Percentiles rank a stretch among this genome's conserved stretches.
Evolutionary conservation across 2,797 vertebrate species (phyloP).

Genomic region (Anableps anableps): DNA sequence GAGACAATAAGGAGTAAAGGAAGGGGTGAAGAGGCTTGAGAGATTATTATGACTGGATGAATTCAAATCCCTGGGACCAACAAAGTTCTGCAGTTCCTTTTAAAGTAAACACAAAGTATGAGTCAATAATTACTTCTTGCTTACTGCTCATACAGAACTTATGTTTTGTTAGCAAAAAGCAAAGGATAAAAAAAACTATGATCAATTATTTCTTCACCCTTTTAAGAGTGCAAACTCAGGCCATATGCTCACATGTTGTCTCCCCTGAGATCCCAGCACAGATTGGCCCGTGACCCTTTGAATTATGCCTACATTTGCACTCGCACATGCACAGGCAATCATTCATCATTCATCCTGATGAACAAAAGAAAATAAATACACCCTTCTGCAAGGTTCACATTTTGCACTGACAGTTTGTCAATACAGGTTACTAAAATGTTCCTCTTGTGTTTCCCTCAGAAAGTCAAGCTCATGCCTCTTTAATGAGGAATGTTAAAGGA

Average conservation of each 20-base stretch:
- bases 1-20: conserved; percentile 37
- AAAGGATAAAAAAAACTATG: conserved; percentile 11
- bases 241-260: conserved; percentile 18
- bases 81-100: neutral
- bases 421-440: conserved; percentile 14
- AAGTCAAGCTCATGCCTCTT: neutral
- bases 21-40: conserved; percentile 22
- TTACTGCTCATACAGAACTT: neutral
- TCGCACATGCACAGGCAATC: conserved; percentile 23
- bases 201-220: conserved; percentile 1
- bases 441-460: conserved; percentile 7
- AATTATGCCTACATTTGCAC: conserved; percentile 24
- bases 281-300: conserved; percentile 47
- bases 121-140: neutral
- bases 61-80: conserved; percentile 10
- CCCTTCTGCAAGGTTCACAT: conserved; percentile 13
- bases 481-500: neutral
- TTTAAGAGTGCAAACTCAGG: conserved; percentile 18
- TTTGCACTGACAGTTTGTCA: conserved; percentile 40
- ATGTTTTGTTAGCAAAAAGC: conserved; percentile 16
- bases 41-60: conserved; percentile 30
- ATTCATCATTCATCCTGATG: conserved; percentile 32
- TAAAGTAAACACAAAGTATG: neutral
- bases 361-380: conserved; percentile 33
- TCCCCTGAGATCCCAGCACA: conserved; percentile 48